Conservation (phyloP, 1,140 invertebrate species). For the Copidosoma floridanum region DNA sequence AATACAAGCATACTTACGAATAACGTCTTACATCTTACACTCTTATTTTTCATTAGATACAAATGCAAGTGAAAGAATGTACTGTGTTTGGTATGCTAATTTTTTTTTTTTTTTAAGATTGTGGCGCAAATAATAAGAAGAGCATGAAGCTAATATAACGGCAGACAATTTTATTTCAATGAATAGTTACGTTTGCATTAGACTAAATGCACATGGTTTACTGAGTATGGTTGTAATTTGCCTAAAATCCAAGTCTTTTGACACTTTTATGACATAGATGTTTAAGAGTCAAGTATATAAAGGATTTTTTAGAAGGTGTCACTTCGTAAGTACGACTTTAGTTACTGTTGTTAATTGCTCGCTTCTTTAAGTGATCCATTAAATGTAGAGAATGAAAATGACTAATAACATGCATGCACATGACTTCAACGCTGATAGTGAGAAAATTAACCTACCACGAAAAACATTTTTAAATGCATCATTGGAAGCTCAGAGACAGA, state of each 20-base stretch:
- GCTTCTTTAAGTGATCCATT: background rate
- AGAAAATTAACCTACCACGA: background rate
- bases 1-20: background rate
- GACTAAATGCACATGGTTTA: constrained; percentile 26
- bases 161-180: constrained; percentile 17
- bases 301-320: constrained; percentile 14
- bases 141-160: background rate
- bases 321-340: constrained; percentile 17
- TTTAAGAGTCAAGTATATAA: constrained; percentile 22
- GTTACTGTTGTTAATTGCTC: constrained; percentile 21
- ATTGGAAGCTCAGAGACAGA: background rate
- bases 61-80: background rate
- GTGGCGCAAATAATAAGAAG: background rate
- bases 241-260: constrained; percentile 2
- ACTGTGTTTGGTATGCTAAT: constrained; percentile 11
- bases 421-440: background rate
- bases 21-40: background rate
- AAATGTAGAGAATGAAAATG: background rate
- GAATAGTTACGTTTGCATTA: constrained; percentile 16
- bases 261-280: constrained; percentile 17
- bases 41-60: constrained; percentile 1
- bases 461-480: background rate
- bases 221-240: constrained; percentile 10
- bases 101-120: constrained; percentile 24
- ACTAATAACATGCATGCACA: background rate